Percentiles rank a stretch among this genome's conserved stretches.
phyloP scores from a whole-genome alignment of 2,888 invertebrate genomes.

The Drosophila acutilabella region DNA sequence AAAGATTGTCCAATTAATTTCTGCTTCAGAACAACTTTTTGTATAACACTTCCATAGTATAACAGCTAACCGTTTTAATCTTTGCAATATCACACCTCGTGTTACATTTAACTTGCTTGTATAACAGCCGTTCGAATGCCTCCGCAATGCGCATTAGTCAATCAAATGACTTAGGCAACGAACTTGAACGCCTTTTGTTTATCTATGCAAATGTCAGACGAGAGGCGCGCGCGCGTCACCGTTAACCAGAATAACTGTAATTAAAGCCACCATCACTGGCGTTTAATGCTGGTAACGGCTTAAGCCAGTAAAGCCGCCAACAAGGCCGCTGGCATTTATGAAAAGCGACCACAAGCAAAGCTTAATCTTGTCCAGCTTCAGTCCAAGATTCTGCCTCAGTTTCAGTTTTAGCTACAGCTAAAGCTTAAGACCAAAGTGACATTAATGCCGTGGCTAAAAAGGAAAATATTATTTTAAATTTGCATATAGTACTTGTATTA shows the following conservation, averaged over 20 bases:
- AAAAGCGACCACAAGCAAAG: constrained; percentile 32
- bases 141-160: constrained; percentile 46
- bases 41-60: background rate
- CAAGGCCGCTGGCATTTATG: constrained; percentile 76
- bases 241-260: constrained; percentile 71
- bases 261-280: constrained; percentile 48
- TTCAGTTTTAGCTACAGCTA: constrained; percentile 50
- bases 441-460: constrained; percentile 52
- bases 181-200: constrained; percentile 54
- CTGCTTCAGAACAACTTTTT: background rate
- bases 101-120: constrained; percentile 12
- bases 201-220: constrained; percentile 62
- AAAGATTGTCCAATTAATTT: too few relatives aligned
- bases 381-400: background rate
- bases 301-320: constrained; percentile 53
- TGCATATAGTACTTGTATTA: constrained; percentile 37
- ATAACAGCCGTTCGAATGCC: constrained; percentile 20
- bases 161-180: constrained; percentile 67
- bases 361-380: constrained; percentile 57
- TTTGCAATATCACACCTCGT: background rate
- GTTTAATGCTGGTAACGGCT: constrained; percentile 27
- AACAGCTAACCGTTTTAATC: background rate
- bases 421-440: constrained; percentile 41
- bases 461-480: constrained; percentile 69
- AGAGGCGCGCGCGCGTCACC: constrained; percentile 64